Conservation (phyloP, 2,113 vertebrate species). For the Burhinus oedicnemus region DNA sequence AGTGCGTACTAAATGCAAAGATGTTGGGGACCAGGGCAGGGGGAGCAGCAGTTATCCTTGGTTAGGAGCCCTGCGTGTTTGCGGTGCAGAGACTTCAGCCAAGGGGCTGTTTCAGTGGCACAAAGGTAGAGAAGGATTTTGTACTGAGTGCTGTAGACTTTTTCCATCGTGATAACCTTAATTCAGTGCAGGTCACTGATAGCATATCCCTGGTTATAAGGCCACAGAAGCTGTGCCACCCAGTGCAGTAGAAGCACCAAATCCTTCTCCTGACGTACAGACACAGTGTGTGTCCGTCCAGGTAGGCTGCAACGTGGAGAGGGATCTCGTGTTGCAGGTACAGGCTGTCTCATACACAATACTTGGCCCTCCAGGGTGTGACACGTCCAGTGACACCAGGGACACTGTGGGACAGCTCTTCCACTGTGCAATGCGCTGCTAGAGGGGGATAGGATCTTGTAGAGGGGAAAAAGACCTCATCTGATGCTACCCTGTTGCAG, state of each 20-base stretch:
- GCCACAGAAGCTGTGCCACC: neutral
- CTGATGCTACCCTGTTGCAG: neutral
- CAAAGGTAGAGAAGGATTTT: neutral
- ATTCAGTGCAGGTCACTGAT: neutral
- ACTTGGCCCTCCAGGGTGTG: neutral
- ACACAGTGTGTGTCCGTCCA: neutral
- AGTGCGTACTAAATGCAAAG: neutral
- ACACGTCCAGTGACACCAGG: neutral
- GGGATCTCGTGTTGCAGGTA: neutral
- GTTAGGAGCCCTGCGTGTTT: fast-evolving
- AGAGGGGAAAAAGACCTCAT: neutral
- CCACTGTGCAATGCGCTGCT: neutral
- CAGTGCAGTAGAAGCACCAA: neutral
- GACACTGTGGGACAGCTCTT: neutral
- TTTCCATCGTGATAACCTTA: neutral
- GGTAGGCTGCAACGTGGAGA: neutral
- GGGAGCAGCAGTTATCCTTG: neutral
- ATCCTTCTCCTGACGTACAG: neutral
- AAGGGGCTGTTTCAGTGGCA: neutral
- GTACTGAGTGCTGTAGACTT: neutral
- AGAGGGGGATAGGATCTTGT: neutral
- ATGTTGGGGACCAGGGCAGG: neutral
- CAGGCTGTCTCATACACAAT: neutral
- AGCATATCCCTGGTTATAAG: neutral
- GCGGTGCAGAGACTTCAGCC: neutral